These are phyloP conservation scores for Crax fasciolata DNA, from an alignment of 2,797 vertebrate genomes.

Conservation along the genomic window DNA sequence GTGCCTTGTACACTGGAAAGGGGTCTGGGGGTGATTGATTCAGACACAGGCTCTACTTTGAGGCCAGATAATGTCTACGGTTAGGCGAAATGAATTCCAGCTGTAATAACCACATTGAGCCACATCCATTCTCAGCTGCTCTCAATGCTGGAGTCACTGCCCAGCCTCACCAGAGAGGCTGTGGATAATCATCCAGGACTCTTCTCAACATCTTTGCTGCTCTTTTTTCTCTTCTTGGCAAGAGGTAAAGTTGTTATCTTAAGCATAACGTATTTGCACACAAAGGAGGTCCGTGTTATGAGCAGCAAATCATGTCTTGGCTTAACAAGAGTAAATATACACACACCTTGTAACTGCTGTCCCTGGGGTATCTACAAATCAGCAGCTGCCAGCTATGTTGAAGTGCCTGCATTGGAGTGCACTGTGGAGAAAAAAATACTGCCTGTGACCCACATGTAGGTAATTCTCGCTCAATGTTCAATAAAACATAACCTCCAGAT, in stretches of 20 bases:
- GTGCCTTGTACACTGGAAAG: background rate
- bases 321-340: conserved; percentile 12
- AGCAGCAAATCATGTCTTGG: conserved; percentile 12
- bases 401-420: background rate
- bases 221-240: background rate
- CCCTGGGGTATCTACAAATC: conserved; percentile 35
- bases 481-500: background rate
- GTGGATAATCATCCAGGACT: background rate
- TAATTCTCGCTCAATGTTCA: conserved; percentile 5
- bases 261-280: background rate
- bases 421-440: conserved; percentile 11
- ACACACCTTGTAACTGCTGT: background rate
- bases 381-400: conserved; percentile 4
- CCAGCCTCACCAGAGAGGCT: background rate
- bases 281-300: background rate
- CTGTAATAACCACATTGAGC: background rate
- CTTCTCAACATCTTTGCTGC: background rate
- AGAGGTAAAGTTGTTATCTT: conserved; percentile 4
- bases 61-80: background rate
- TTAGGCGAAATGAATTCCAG: background rate
- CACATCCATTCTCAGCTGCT: accelerated
- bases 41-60: background rate
- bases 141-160: background rate
- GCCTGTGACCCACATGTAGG: background rate
- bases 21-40: background rate